These are phyloP conservation scores for Coptotermes formosanus DNA, from an alignment of 1,140 invertebrate genomes.

Conservation along the genomic window DNA sequence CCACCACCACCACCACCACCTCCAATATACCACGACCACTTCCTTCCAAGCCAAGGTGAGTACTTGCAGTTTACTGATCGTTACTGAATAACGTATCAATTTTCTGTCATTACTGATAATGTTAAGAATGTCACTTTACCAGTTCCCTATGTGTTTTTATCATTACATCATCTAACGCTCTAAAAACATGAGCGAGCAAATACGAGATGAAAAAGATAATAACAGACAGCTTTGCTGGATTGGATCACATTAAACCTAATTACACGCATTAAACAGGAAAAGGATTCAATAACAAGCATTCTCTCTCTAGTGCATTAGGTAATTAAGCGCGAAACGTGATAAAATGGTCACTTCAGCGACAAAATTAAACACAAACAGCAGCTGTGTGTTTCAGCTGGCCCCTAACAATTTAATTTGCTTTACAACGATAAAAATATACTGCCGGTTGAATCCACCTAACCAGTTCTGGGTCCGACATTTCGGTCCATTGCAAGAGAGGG, in stretches of 20 bases:
- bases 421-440: no score
- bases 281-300: background rate
- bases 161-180: background rate
- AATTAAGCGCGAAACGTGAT: conserved; percentile 3
- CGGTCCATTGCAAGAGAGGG: no score
- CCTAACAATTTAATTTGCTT: no score
- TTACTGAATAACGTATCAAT: background rate
- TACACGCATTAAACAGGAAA: background rate
- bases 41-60: no score
- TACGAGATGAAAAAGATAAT: background rate
- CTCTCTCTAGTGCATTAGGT: background rate
- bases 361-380: background rate
- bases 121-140: background rate
- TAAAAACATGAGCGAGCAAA: background rate
- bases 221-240: background rate
- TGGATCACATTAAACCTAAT: background rate
- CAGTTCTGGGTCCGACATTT: no score
- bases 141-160: background rate
- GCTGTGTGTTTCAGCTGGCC: background rate
- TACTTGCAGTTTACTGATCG: no score
- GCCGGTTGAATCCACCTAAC: no score
- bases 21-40: no score
- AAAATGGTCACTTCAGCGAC: background rate
- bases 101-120: background rate
- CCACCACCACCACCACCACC: no score